phyloP scores from a whole-genome alignment of 2,797 vertebrate species.

The Muscicapa striata region DNA sequence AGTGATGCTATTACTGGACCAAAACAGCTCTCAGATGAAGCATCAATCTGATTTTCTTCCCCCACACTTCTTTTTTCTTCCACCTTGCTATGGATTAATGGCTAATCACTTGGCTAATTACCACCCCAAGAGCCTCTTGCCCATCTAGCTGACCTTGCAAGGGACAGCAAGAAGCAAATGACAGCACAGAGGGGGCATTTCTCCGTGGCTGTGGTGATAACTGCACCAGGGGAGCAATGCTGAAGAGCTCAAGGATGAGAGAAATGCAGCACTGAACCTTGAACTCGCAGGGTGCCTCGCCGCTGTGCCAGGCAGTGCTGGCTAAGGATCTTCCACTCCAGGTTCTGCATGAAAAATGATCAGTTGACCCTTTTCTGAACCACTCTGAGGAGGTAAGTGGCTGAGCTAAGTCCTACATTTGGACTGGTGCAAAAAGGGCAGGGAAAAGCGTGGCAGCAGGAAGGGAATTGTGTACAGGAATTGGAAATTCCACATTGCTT shows the following conservation, averaged over 20 bases:
- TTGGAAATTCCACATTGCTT: not conserved
- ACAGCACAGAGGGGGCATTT: not conserved
- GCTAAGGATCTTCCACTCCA: not conserved
- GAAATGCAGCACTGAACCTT: not conserved
- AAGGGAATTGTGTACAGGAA: not conserved
- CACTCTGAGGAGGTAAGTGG: not conserved
- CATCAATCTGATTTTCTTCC: not conserved
- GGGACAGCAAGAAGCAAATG: not conserved
- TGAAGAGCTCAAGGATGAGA: not conserved
- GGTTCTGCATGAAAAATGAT: not conserved
- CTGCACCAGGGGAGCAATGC: not conserved
- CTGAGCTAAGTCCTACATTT: not conserved
- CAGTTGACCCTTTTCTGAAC: not conserved
- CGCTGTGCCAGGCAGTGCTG: not conserved
- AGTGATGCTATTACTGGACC: not conserved
- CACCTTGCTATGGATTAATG: constrained; percentile 40
- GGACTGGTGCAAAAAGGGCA: not conserved
- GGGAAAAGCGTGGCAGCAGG: not conserved
- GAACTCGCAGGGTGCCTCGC: not conserved
- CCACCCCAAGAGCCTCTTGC: constrained; percentile 15
- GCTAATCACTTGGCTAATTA: constrained; percentile 40
- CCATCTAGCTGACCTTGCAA: constrained; percentile 32
- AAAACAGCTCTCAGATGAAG: not conserved
- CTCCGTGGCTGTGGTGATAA: not conserved
- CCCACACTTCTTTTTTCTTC: not conserved